Base-by-base conservation (phyloP, 2,888 invertebrate genomes). In the Pheosia tremula region DNA sequence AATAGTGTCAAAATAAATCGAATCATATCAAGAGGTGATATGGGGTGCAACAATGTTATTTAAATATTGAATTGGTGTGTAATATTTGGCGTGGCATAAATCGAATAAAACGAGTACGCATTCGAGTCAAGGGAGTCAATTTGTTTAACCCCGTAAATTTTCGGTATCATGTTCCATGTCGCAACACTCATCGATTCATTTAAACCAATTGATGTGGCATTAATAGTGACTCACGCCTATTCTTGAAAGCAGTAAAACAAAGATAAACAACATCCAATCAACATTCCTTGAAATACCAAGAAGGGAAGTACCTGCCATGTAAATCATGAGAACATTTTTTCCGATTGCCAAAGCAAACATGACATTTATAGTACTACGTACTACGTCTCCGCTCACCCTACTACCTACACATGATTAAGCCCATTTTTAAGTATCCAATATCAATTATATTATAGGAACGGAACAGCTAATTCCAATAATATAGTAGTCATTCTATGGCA, bases 61-160 rank as follows among this genome's bases (percentile, higher is more conserved):
- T 69, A 54, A 56, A 67, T 64, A 54, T 59, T 55, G 62, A 77
- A 77, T 71, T 57, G 70, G 73, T 63, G 61, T 64, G 62, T 57
- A 57, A 69, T 58, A 61, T 66, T 74, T 68, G 24, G 67, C 63
- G 62, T 71, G 56, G 57, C 62, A 63, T 63, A 78, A 82, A 83
- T 79, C 75, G 72, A 78, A 81, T 80, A 71, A 78, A 73, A 76
- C 57, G 67, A 67, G 61, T 67, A 45, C 63, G 67, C 63, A 64
- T 41, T 61, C 62, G 62, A 62, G 45, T 63, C 68, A 67, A 71
- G 69, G 57, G 62, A 74, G 85, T 82, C 87, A 87, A 86, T 80
- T 81, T 79, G 73, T 77, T 86, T 89, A 80, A 88, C 86, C 86
- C 84, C 68, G 58, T 59, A 68, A 78, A 78, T 80, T 82, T 86